phyloP scores from a whole-genome alignment of 1,140 invertebrate genomes.

The Gyrodactylus salaris region DNA sequence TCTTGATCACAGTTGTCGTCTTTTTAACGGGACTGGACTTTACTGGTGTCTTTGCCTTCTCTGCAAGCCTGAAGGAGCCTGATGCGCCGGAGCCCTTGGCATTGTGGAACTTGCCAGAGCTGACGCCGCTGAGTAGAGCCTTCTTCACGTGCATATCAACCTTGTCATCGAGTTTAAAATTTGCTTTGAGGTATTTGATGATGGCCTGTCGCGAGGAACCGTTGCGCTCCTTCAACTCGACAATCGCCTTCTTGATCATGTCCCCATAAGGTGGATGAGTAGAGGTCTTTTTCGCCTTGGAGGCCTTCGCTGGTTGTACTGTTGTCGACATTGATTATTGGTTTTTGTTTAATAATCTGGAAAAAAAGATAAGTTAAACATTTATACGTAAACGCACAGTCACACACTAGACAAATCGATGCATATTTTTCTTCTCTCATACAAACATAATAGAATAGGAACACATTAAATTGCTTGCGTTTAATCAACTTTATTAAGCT shows the following conservation, averaged over 20 bases:
- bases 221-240: slow-evolving; percentile 9
- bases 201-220: slow-evolving; percentile 11
- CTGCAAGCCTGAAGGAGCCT: slow-evolving; percentile 11
- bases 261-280: slow-evolving; percentile 10
- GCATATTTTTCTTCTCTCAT: too few species aligned
- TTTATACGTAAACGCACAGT: too few species aligned
- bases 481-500: too few species aligned
- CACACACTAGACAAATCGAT: too few species aligned
- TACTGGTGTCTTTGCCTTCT: slow-evolving; percentile 10
- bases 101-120: neutral
- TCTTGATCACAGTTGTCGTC: neutral
- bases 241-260: slow-evolving; percentile 9
- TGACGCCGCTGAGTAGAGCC: neutral
- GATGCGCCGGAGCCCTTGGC: slow-evolving; percentile 10
- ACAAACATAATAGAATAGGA: too few species aligned
- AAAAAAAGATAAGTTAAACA: too few species aligned
- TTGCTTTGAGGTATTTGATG: slow-evolving; percentile 9
- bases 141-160: slow-evolving; percentile 3
- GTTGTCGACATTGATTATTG: too few species aligned
- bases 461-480: too few species aligned
- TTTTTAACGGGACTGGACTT: slow-evolving; percentile 5
- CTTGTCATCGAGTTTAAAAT: slow-evolving; percentile 16
- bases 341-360: too few species aligned
- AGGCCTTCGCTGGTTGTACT: neutral
- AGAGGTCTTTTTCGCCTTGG: slow-evolving; percentile 2